Evolutionary conservation across 2,113 vertebrate genomes (phyloP).

Genomic region (Canis aureus): DNA sequence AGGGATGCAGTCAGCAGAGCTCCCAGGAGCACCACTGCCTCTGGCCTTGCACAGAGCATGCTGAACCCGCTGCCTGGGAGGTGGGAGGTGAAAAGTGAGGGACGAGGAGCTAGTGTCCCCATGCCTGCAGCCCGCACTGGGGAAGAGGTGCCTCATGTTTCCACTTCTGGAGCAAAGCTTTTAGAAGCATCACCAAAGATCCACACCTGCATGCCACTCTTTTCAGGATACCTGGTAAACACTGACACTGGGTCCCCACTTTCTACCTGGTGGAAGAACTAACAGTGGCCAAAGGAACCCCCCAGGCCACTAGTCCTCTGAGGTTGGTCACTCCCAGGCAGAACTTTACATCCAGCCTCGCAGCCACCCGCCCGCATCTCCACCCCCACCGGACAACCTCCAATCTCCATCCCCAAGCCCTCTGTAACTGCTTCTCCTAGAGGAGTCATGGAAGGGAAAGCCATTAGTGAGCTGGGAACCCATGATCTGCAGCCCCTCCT

Average conservation of each 20-base stretch:
- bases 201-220: rapidly evolving
- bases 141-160: too few relatives aligned
- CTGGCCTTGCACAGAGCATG: slow-evolving; percentile 46
- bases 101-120: background rate
- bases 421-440: background rate
- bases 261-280: background rate
- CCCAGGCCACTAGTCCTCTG: background rate
- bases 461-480: background rate
- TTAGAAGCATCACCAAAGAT: background rate
- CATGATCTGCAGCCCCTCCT: rapidly evolving
- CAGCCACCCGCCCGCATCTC: rapidly evolving
- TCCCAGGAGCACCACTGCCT: slow-evolving; percentile 65
- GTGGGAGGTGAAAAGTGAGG: background rate
- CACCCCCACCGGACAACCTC: background rate
- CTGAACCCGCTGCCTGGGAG: background rate
- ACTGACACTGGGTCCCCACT: background rate
- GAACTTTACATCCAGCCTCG: background rate
- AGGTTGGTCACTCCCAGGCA: background rate
- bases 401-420: background rate
- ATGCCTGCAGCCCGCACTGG: too few relatives aligned
- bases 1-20: slow-evolving; percentile 44
- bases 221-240: background rate
- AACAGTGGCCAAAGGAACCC: background rate
- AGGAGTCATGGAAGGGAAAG: background rate
- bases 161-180: background rate